Percentiles rank a stretch among this genome's conserved stretches.
Evolutionary conservation across 2,113 vertebrate genomes (phyloP).

Genomic region (Anarrhichthys ocellatus): DNA sequence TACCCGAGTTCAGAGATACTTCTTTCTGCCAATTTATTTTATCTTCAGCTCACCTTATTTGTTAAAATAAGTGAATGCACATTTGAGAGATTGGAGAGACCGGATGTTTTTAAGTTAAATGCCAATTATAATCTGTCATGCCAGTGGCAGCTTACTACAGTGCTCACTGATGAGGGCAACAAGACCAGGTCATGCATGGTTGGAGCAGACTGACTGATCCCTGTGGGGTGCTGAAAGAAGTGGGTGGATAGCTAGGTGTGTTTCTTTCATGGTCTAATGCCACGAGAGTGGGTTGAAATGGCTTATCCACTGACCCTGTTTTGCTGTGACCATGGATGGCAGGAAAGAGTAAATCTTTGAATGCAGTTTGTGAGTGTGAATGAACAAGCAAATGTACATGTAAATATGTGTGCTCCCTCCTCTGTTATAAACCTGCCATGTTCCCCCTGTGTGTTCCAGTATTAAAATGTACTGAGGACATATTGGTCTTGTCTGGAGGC

Average conservation of each 20-base stretch:
- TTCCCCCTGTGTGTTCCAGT: slow-evolving; percentile 82
- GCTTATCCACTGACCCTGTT: slow-evolving; percentile 62
- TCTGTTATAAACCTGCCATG: slow-evolving; percentile 48
- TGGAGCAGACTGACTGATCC: background rate
- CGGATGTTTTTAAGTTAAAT: background rate
- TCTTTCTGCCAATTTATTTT: background rate
- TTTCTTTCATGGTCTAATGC: slow-evolving; percentile 65
- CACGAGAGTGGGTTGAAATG: slow-evolving; percentile 59
- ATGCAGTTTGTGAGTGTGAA: background rate
- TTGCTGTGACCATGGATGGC: slow-evolving; percentile 38
- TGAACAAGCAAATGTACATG: slow-evolving; percentile 8
- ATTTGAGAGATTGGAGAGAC: slow-evolving; percentile 8
- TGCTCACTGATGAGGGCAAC: slow-evolving; percentile 7
- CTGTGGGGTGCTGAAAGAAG: slow-evolving; percentile 20
- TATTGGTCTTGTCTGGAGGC: slow-evolving; percentile 64
- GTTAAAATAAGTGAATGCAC: background rate
- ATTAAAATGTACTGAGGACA: slow-evolving; percentile 78
- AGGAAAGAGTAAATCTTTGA: background rate
- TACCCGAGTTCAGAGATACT: slow-evolving; percentile 8
- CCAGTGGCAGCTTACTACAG: background rate
- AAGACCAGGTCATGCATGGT: slow-evolving; percentile 6
- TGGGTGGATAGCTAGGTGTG: slow-evolving; percentile 36
- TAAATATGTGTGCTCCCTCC: background rate
- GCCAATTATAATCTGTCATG: background rate
- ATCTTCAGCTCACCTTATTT: background rate